Evolutionary conservation across 2,113 vertebrate species (phyloP).

Genomic region (Lanius collurio): DNA sequence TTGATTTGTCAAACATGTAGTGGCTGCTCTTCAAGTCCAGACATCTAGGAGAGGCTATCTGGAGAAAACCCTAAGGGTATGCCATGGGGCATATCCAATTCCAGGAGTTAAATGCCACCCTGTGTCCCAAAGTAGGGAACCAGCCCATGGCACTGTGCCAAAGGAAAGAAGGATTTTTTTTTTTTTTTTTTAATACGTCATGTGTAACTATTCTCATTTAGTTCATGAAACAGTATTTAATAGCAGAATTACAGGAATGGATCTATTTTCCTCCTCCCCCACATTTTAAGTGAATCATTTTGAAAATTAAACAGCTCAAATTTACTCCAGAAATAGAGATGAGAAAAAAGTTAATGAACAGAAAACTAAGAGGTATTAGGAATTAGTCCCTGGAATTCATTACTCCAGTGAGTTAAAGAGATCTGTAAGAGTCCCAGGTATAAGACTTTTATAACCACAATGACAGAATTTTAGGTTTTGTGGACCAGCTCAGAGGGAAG

Average conservation of each 20-base stretch:
- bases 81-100: background rate
- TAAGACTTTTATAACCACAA: background rate
- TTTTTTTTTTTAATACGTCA: background rate
- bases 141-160: background rate
- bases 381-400: constrained; percentile 28
- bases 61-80: background rate
- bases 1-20: constrained; percentile 9
- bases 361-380: constrained; percentile 36
- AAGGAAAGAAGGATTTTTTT: background rate
- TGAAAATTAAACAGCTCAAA: background rate
- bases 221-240: background rate
- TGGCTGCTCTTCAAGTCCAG: constrained; percentile 35
- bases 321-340: background rate
- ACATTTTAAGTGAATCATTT: background rate
- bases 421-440: background rate
- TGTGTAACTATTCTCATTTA: background rate
- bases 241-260: background rate
- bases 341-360: background rate
- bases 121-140: background rate
- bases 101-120: background rate
- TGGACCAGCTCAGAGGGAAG: rapidly evolving
- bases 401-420: constrained; percentile 14
- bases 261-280: background rate
- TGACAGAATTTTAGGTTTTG: background rate
- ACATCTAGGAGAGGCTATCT: background rate